Percentiles rank a stretch among this genome's conserved stretches.
phyloP scores from a whole-genome alignment of 2,113 vertebrate species.

The Fulmarus glacialis region DNA sequence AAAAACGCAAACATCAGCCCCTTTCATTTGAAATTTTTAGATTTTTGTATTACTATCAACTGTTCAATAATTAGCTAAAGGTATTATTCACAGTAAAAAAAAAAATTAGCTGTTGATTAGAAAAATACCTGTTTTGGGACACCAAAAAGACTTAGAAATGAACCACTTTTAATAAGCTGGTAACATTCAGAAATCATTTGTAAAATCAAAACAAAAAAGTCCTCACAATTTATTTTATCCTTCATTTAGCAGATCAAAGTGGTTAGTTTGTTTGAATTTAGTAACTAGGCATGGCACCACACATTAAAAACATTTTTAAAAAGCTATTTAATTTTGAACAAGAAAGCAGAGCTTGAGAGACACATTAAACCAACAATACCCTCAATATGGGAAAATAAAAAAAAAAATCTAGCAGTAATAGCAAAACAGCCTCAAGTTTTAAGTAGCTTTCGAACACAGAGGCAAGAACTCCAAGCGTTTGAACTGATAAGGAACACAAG shows the following conservation, averaged over 20 bases:
- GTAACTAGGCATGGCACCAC: not conserved
- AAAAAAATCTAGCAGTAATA: not conserved
- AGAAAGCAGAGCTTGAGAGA: not conserved
- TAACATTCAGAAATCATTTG: not conserved
- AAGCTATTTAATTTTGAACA: not conserved
- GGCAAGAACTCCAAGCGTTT: not conserved
- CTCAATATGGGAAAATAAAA: not conserved
- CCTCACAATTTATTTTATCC: not conserved
- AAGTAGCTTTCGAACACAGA: not conserved
- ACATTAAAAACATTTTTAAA: not conserved
- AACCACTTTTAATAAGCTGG: not conserved
- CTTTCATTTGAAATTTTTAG: not conserved
- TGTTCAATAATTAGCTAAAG: not conserved
- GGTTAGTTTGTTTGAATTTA: not conserved
- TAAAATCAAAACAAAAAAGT: not conserved
- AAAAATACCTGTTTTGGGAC: not conserved
- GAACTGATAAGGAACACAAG: not conserved
- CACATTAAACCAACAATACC: not conserved
- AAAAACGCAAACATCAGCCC: not conserved
- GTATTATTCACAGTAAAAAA: not conserved
- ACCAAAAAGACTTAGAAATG: not conserved
- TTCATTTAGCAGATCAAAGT: not conserved
- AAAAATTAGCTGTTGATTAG: not conserved
- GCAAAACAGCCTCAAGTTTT: not conserved
- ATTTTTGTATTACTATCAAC: not conserved